phyloP scores from a whole-genome alignment of 2,888 invertebrate species.

The Imbricaverruca yamaguchii region DNA sequence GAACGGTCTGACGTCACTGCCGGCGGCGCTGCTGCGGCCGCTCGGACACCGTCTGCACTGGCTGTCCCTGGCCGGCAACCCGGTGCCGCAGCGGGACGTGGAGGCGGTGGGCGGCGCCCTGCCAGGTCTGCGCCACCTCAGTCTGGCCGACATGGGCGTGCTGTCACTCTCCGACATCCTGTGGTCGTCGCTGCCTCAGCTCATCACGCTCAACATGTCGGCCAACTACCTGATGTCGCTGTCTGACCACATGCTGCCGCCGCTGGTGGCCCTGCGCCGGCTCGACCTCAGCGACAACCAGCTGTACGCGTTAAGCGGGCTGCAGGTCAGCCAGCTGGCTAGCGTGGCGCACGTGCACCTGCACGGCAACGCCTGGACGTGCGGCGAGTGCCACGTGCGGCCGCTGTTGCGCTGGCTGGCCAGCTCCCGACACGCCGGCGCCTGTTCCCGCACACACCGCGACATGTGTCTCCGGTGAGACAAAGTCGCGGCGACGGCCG shows the following conservation, averaged over 20 bases:
- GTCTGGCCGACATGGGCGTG: conserved; percentile 32
- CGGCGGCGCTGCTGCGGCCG: neutral
- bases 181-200: conserved; percentile 23
- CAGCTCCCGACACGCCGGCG: conserved; percentile 33
- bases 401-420: conserved; percentile 36
- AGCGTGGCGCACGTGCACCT: conserved; percentile 32
- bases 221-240: conserved; percentile 35
- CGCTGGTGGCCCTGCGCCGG: conserved; percentile 34
- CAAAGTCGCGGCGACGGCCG: neutral
- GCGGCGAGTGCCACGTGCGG: conserved; percentile 37
- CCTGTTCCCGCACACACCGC: conserved; percentile 27
- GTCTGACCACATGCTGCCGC: conserved; percentile 33
- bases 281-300: conserved; percentile 37
- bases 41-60: conserved; percentile 26
- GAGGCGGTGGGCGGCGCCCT: conserved; percentile 27
- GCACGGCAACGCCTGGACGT: conserved; percentile 38
- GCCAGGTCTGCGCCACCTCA: conserved; percentile 26
- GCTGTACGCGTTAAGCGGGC: conserved; percentile 33
- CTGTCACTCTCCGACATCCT: neutral
- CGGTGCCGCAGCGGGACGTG: conserved; percentile 28
- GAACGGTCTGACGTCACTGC: conserved; percentile 53
- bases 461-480: neutral
- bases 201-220: conserved; percentile 36
- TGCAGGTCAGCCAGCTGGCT: conserved; percentile 33
- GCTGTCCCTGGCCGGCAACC: conserved; percentile 32